Evolutionary conservation across 2,797 vertebrate species (phyloP), one percentile per base, ranked within the genome.

Genomic region (Spea hammondii): DNA sequence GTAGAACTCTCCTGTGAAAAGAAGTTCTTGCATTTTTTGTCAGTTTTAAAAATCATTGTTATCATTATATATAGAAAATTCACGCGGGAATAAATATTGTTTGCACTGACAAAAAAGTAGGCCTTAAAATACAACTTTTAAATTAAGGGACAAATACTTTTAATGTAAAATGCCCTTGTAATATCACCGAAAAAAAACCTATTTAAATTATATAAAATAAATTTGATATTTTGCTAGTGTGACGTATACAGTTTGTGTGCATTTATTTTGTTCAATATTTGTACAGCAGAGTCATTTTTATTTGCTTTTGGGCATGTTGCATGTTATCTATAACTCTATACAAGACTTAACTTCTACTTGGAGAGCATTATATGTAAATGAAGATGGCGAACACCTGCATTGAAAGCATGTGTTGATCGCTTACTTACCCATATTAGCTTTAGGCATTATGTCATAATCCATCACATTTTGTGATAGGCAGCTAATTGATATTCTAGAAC

Each of bases 231-330:
- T 57, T 14, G 32, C 32, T 62, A 14, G 5, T 17, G 32, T 62
- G n/a, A 57, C 12, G 55, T 13, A 57, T 11, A 53, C 10, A 53
- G 6, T 53, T 32, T 32, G 32, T 32, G 32, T 32, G 32, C 32
- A 32, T 32, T 7, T 53, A 53, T 53, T 53, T 11, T 53, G 6
- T 53, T 53, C 1, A 78, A 47, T 46, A 9, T 68, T 45, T 68
- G 57, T 17, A 70, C 45, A 70, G 17, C 54, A 76, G 70, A 80
- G 72, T 55, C 48, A 71, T 80, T 80, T 80, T 17, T 60, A 71
- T 9, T 78, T 83, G 64, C 76, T 86, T 85, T 85, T 45, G 76
- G 72, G 74, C 80, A 80, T 79, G 69, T 75, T 73, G 59, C 79
- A 71, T 69, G 77, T 48, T 85, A 6, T 65, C 72, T 17, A 1